Evolutionary conservation across 1,140 invertebrate species (phyloP), one percentile per base, ranked within the genome.

Genomic region (Augochlora pura): DNA sequence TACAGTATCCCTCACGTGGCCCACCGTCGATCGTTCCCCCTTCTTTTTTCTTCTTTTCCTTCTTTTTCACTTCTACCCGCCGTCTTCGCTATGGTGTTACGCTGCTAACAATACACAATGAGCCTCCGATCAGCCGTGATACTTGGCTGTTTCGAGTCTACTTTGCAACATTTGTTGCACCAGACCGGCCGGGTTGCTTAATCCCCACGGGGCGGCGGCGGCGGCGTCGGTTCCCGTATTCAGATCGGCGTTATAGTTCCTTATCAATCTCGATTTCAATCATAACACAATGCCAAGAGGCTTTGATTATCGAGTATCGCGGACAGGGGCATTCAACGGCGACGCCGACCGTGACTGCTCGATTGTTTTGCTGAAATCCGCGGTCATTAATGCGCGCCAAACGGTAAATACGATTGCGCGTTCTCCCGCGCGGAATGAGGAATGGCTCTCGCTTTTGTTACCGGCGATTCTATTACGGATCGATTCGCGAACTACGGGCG

Each of bases 261-360:
- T 57, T 57, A 57, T 57, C 54, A 57, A 57, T 57, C 54, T n/a
- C 54, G 54, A n/a, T 57, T 57, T 57, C 54, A 57, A 57, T 57
- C 54, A 57, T 57, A 57, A n/a, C 54, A 57, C 54, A 57, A 57
- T 57, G 54, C 21, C 54, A n/a, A 57, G 54, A 57, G 54, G 21
- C 18, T 57, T 57, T 57, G 21, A 57, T 57, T n/a, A 57, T 57
- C 18, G 54, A n/a, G 54, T 57, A 57, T 57, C 54, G 18, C 18
- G 54, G 54, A 57, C 54, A 57, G 21, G 18, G 54, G 18, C 7
- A 57, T 21, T 57, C 54, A n/a, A n/a, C 54, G 18, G 18, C 54
- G 8, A 9, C 54, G 54, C 8, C 18, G 21, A 57, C n/a, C 18
- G 8, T n/a, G 54, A 57, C 54, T 57, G 21, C 18, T 57, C 54